Conservation (phyloP, 2,797 vertebrate species). For the Onychomys leucogaster region DNA sequence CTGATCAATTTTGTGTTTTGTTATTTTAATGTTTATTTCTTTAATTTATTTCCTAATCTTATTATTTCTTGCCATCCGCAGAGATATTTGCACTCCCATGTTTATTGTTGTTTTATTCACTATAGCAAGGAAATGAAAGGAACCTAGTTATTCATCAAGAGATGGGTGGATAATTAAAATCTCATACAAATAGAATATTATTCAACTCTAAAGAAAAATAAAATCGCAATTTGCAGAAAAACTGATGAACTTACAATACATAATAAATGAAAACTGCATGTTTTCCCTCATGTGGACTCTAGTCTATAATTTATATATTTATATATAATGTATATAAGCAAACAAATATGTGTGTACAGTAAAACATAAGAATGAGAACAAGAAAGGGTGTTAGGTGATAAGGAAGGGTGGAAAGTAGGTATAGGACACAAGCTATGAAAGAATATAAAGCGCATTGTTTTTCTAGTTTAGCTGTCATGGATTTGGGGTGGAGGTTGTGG, state of each 20-base stretch:
- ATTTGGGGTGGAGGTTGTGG: background rate
- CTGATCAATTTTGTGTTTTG: background rate
- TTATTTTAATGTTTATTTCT: background rate
- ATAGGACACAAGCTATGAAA: background rate
- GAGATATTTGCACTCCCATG: background rate
- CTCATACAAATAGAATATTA: background rate
- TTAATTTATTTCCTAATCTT: background rate
- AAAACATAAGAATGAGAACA: background rate
- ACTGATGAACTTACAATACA: background rate
- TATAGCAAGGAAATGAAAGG: background rate
- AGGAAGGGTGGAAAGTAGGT: background rate
- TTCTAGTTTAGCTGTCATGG: background rate
- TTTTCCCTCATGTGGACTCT: background rate
- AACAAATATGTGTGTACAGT: background rate
- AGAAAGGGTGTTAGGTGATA: background rate
- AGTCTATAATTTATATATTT: background rate
- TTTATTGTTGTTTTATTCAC: background rate
- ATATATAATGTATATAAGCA: background rate
- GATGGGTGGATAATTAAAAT: background rate
- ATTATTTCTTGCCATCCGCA: background rate
- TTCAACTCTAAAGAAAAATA: background rate
- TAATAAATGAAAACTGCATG: background rate
- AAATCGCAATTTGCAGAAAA: background rate
- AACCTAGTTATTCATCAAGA: background rate
- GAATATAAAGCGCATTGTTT: background rate